Base-by-base conservation (phyloP, 2,888 invertebrate genomes). In the Ashinkailepas kermadecensis region DNA sequence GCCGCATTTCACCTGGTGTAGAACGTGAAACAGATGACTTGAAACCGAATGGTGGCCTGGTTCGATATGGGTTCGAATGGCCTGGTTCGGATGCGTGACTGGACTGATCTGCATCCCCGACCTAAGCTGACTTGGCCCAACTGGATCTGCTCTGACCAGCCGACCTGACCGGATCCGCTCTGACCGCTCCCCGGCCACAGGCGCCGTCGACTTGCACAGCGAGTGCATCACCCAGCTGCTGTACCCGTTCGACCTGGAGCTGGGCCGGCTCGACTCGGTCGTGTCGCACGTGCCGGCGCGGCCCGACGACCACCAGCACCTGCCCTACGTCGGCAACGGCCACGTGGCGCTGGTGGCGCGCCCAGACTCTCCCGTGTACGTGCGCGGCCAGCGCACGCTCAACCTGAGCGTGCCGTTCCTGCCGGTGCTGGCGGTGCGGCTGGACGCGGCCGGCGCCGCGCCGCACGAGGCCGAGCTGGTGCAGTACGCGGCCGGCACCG, bases 241-340 rank as follows among this genome's bases (percentile, higher is more conserved):
- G 84, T 89, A 89, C 81, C 90, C 90, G 62, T 92, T 91, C 86
- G 89, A 91, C 84, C 87, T 89, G 11, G 91, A 92, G 85, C 88
- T 91, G 58, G 87, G 87, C n/a, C 91, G 92, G 83, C 92, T 91
- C 86, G 92, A 93, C 86, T 92, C 91, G 13, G 92, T 92, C 86
- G 88, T 93, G 83, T 88, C 91, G 83, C 91, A 92, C 85, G 89
- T 90, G 81, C 87, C 88, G 65, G 89, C 90, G 10, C 85, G 89
- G 65, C 87, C 89, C 8, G 88, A 89, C 23, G 91, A 91, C 85
- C 90, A 90, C 78, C 89, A 90, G 84, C 92, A 91, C 85, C 89
- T 93, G 87, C 93, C 93, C 85, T 93, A 93, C 85, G 89, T 92
- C 82, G 94, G 94, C 18, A 94, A 94, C 87, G 94, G 94, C 0